Percentiles rank a stretch among this genome's conserved stretches.
phyloP scores from a whole-genome alignment of 2,797 vertebrate genomes.

The Poeciliopsis presidionis region DNA sequence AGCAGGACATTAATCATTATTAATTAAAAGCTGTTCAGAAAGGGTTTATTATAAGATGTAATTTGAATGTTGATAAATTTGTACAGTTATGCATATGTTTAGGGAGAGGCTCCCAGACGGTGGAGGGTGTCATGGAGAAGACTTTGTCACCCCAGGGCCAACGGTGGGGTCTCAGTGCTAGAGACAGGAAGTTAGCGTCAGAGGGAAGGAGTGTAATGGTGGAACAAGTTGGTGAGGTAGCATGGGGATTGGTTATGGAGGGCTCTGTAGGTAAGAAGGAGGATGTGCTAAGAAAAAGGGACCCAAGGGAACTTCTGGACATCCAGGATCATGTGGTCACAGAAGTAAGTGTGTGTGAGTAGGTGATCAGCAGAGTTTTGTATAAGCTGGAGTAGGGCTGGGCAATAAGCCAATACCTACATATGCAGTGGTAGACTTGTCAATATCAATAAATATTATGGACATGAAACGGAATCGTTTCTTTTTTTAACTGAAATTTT shows the following conservation, averaged over 20 bases:
- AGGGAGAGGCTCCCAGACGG: background rate
- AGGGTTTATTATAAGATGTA: background rate
- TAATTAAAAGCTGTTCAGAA: conserved; percentile 9
- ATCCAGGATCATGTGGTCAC: background rate
- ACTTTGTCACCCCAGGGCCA: background rate
- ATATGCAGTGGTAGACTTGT: too few species aligned
- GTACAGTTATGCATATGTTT: background rate
- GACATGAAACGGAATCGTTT: too few species aligned
- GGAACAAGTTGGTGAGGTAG: background rate
- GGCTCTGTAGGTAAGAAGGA: background rate
- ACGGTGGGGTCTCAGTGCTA: background rate
- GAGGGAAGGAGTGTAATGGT: background rate
- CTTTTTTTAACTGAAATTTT: too few species aligned
- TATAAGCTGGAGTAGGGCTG: background rate
- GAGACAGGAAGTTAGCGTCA: background rate
- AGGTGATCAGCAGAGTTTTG: background rate
- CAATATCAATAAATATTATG: too few species aligned
- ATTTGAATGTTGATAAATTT: background rate
- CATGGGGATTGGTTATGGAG: background rate
- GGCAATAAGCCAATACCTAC: too few species aligned
- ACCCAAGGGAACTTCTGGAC: background rate
- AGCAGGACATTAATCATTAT: background rate
- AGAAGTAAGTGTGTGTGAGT: background rate
- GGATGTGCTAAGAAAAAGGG: background rate
- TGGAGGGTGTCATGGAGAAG: background rate